Evolutionary conservation across 2,888 invertebrate genomes (phyloP), one percentile per base, ranked within the genome.

Genomic region (Ophion slaviceki): DNA sequence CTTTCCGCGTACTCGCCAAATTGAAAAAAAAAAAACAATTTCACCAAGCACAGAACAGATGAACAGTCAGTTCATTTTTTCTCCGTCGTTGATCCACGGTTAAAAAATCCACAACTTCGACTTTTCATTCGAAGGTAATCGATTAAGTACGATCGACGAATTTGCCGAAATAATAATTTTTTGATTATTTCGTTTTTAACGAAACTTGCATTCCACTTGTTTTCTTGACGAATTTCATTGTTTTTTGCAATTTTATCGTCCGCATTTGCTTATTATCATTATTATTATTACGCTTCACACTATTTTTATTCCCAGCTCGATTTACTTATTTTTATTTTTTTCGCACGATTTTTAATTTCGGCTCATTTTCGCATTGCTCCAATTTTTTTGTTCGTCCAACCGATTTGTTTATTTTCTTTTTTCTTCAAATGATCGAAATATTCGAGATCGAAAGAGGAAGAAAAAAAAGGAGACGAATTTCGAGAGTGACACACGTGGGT

Each of bases 401-500:
- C 40, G 40, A 40, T 40, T 40, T 8, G 7, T 40, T 40, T 8
- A 6, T 40, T 40, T 40, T 40, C 7, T 36, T 40, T 40, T 8
- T 40, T 40, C 8, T 7, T 7, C 40, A 8, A 40, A 40, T 7
- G 20, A 66, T 68, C 24, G 32, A 61, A 66, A 32, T 7, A 40
- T 0, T 17, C 17, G n/a, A 66, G 36, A 17, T 17, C 40, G 53
- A 40, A 14, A 14, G 24, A 5, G n/a, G 20, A 28, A 53, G 24
- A 47, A 24, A 10, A 28, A 17, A 53, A 10, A 10, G 11, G 53
- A 1, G 14, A 17, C 53, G 53, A 5, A 53, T 7, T 40, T 6
- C 7, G 40, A 40, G 40, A 7, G 7, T 40, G 40, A 40, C 40
- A 40, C 40, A 66, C 66, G 62, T 62, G 75, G 57, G 80, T 77